Evolutionary conservation across 2,797 vertebrate genomes (phyloP).

Genomic region (Spizella passerina): DNA sequence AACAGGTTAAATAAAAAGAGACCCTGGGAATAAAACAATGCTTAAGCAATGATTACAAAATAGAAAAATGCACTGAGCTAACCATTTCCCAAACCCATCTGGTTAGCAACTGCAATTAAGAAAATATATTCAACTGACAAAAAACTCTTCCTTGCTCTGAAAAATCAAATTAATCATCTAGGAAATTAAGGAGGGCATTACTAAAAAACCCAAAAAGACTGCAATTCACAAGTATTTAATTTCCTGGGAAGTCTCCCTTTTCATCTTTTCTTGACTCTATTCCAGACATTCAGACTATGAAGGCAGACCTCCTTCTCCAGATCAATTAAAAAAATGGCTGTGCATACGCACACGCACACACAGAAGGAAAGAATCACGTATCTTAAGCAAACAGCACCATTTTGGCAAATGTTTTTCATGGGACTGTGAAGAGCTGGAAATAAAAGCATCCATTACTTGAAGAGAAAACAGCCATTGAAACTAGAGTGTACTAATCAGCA

Average conservation of each 20-base stretch:
- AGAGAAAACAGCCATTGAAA: background rate
- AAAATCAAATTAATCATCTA: background rate
- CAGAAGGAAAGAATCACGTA: background rate
- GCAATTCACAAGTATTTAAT: background rate
- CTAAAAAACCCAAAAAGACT: background rate
- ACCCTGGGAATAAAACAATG: background rate
- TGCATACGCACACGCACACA: background rate
- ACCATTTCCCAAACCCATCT: background rate
- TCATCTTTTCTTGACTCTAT: background rate
- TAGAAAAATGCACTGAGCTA: background rate
- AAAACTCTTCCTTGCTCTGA: background rate
- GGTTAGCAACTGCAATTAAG: background rate
- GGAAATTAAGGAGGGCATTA: background rate
- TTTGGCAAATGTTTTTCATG: background rate
- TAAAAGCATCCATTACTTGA: background rate
- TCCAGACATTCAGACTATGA: background rate
- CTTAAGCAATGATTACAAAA: background rate
- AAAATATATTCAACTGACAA: background rate
- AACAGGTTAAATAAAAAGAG: background rate
- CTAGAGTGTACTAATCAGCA: background rate
- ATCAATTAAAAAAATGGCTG: background rate
- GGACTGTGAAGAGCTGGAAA: background rate
- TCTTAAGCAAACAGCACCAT: background rate
- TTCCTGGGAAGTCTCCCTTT: background rate
- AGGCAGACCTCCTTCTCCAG: background rate